Percentiles rank a stretch among this genome's conserved stretches.
phyloP scores from a whole-genome alignment of 2,888 invertebrate genomes.

The Acanthosepion lycidas region DNA sequence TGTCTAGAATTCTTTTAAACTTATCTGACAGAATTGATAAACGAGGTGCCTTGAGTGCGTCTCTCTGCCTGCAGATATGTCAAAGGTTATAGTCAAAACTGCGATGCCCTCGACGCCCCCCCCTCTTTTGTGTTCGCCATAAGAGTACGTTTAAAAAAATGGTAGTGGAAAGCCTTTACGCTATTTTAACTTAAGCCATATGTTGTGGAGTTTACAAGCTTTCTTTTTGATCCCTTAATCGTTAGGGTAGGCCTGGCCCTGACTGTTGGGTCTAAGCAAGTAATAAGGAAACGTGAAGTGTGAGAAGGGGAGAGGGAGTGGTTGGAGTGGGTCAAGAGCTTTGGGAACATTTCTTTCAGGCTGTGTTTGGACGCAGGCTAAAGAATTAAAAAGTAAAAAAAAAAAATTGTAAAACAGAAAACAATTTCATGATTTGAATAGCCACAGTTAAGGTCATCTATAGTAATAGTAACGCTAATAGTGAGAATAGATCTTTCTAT shows the following conservation, averaged over 20 bases:
- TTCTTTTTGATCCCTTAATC: not conserved
- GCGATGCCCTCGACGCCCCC: not conserved
- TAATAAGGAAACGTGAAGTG: not conserved
- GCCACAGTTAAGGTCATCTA: too few species aligned
- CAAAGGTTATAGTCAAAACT: not conserved
- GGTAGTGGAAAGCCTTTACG: not conserved
- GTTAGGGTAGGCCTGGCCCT: not conserved
- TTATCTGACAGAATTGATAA: not conserved
- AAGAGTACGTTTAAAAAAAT: not conserved
- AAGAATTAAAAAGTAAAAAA: too few species aligned
- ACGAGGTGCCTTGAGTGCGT: not conserved
- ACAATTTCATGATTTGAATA: too few species aligned
- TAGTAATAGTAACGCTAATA: too few species aligned
- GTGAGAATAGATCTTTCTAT: too few species aligned
- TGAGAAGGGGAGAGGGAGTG: not conserved
- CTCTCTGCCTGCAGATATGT: not conserved
- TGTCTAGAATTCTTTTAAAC: not conserved
- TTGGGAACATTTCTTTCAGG: too few species aligned
- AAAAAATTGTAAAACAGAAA: too few species aligned
- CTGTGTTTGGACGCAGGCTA: too few species aligned
- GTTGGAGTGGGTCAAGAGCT: not conserved
- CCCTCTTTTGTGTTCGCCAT: not conserved
- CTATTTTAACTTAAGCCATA: not conserved
- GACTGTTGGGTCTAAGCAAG: not conserved
- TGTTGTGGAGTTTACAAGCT: not conserved